Conservation (phyloP, 1,140 invertebrate species). For the Temnothorax nylanderi region DNA sequence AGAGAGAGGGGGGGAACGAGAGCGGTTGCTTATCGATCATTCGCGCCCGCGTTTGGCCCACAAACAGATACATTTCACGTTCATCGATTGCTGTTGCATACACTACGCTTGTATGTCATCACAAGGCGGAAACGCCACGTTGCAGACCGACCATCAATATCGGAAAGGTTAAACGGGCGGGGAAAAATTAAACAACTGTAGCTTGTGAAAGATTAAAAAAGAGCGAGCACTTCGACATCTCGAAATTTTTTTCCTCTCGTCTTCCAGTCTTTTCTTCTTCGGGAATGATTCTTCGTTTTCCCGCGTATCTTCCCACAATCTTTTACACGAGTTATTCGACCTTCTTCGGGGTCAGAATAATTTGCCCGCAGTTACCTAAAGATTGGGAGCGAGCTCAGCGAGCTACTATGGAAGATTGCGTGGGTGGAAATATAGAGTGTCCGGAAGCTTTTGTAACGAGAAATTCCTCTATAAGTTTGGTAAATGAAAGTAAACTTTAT, state of each 20-base stretch:
- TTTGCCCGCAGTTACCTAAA: neutral
- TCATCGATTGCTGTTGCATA: constrained; percentile 60
- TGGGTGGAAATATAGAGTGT: constrained; percentile 3
- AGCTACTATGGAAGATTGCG: constrained; percentile 1
- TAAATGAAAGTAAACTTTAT: neutral
- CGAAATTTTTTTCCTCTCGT: neutral
- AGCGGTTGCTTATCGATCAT: constrained; percentile 38
- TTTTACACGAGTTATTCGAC: constrained; percentile 11
- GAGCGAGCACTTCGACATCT: neutral
- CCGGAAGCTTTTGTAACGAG: neutral
- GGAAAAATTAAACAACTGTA: constrained; percentile 51
- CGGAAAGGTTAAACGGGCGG: constrained; percentile 51
- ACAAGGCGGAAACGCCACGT: constrained; percentile 56
- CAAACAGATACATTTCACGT: constrained; percentile 47
- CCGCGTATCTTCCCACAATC: constrained; percentile 2
- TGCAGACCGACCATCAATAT: constrained; percentile 43
- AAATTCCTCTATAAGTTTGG: neutral
- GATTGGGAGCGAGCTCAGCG: neutral
- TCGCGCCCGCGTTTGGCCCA: constrained; percentile 17
- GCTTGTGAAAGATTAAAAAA: neutral
- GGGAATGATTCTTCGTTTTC: constrained; percentile 28
- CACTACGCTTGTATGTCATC: constrained; percentile 7
- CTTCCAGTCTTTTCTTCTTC: neutral
- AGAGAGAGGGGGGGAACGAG: too few species aligned
- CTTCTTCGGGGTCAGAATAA: constrained; percentile 13